Evolutionary conservation across 2,113 vertebrate species (phyloP), one percentile per base, ranked within the genome.

Genomic region (Gymnogyps californianus): DNA sequence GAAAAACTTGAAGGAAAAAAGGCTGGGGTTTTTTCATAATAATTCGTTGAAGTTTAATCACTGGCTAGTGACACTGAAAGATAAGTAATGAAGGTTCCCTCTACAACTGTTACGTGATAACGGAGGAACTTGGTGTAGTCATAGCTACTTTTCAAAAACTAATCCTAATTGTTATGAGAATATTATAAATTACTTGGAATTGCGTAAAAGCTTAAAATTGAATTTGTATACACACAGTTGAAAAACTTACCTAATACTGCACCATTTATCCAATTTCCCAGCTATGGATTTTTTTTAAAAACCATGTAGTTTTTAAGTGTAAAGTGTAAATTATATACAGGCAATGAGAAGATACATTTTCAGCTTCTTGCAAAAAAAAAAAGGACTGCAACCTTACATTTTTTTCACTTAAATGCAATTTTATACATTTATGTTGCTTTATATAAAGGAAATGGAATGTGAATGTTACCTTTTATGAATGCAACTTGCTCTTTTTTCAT

Each of bases 401-500:
- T 97, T 97, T 86, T 95, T 95, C 98, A 97, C 97, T 96, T 94
- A 96, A 97, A 97, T 94, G 97, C 97, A 96, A 94, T 98, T 98
- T 98, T 98, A 98, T 98, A 98, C 97, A 94, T 97, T 97, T 97
- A 74, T 19, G 95, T 98, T 98, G 98, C 98, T 98, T 98, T 98
- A 96, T 98, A 98, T 97, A 96, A 98, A 94, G 62, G 89, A 96
- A 85, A 96, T 91, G 96, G 98, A 98, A 98, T 98, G 97, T 98
- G 98, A 98, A 98, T 98, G 98, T 97, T 97, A 96, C 94, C 97
- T 98, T 98, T 98, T 98, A 97, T 96, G 98, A 98, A 98, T 98
- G 98, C 98, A 97, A 98, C 74, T 98, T 98, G 97, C 97, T 97
- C 96, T 97, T 98, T 98, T 98, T 98, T 98, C 98, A 98, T 98